Evolutionary conservation across 2,888 invertebrate species (phyloP).

Genomic region (Erynnis tages): DNA sequence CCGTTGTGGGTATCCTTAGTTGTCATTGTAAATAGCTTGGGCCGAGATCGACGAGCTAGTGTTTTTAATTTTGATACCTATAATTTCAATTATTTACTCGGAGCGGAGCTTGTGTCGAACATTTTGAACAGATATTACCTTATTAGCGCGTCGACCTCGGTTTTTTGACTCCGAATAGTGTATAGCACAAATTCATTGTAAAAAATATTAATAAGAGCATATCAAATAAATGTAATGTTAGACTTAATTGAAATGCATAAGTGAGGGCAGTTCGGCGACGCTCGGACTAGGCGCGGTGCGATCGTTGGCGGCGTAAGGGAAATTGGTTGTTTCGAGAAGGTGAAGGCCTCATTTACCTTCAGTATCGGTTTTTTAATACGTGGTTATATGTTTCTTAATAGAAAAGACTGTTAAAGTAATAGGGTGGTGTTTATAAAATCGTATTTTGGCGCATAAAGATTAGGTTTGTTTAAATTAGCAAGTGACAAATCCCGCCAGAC

Average conservation of each 20-base stretch:
- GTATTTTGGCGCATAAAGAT: slow-evolving; percentile 19
- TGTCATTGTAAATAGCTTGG: slow-evolving; percentile 66
- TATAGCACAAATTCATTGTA: slow-evolving; percentile 79
- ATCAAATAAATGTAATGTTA: slow-evolving; percentile 77
- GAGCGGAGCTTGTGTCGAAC: slow-evolving; percentile 3
- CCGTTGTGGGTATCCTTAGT: slow-evolving; percentile 52
- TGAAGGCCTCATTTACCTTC: slow-evolving; percentile 14
- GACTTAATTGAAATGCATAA: slow-evolving; percentile 62
- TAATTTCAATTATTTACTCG: slow-evolving; percentile 8
- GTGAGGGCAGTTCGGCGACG: slow-evolving; percentile 36
- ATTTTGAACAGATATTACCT: not conserved
- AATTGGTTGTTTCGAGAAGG: slow-evolving; percentile 14
- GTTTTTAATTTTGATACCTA: slow-evolving; percentile 15
- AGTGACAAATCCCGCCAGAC: slow-evolving; percentile 34
- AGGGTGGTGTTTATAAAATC: slow-evolving; percentile 22
- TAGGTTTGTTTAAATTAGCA: not conserved
- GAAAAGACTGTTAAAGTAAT: slow-evolving; percentile 35
- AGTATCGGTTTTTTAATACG: slow-evolving; percentile 20
- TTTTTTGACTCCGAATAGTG: slow-evolving; percentile 45
- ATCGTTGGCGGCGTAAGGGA: not conserved
- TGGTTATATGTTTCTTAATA: slow-evolving; percentile 30
- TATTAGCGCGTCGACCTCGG: slow-evolving; percentile 26
- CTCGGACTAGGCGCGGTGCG: slow-evolving; percentile 11
- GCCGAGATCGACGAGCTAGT: slow-evolving; percentile 47
- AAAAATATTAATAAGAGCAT: slow-evolving; percentile 75